Percentiles rank a stretch among this genome's conserved stretches.
phyloP scores from a whole-genome alignment of 1,140 invertebrate species.

The Stenopsyche tienmushanensis region DNA sequence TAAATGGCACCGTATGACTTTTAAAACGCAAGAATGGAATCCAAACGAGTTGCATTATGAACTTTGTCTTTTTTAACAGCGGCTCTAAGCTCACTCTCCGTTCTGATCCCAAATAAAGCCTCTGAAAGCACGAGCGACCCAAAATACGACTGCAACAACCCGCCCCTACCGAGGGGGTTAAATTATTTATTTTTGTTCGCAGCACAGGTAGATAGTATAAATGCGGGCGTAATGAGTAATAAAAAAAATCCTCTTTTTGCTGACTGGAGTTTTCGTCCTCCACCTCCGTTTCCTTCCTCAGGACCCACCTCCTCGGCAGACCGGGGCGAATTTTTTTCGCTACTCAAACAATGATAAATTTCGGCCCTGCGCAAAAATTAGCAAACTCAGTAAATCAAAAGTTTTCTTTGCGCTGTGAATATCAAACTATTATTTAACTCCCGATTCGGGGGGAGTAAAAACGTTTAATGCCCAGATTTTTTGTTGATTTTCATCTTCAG shows the following conservation, averaged over 20 bases:
- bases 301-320: not conserved
- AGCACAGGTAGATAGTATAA: conserved; percentile 13
- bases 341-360: conserved; percentile 6
- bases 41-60: too few species aligned
- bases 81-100: not conserved
- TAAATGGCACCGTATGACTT: too few species aligned
- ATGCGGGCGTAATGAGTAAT: conserved; percentile 37
- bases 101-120: conserved; percentile 36
- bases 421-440: too few species aligned
- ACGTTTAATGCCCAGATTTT: too few species aligned
- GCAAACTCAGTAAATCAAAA: not conserved
- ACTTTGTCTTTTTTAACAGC: too few species aligned
- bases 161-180: not conserved
- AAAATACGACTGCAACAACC: conserved; percentile 36
- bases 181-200: conserved; percentile 33
- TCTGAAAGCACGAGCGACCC: conserved; percentile 28
- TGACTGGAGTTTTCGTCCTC: not conserved
- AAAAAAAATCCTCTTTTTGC: conserved; percentile 1
- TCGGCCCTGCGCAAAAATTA: not conserved
- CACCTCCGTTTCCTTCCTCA: not conserved
- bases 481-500: too few species aligned
- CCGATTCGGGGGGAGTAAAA: too few species aligned
- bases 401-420: too few species aligned
- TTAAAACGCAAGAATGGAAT: too few species aligned
- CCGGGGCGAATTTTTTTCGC: not conserved